Percentiles rank a stretch among this genome's conserved stretches.
Evolutionary conservation across 2,888 invertebrate genomes (phyloP).

Genomic region (Macaria notata): DNA sequence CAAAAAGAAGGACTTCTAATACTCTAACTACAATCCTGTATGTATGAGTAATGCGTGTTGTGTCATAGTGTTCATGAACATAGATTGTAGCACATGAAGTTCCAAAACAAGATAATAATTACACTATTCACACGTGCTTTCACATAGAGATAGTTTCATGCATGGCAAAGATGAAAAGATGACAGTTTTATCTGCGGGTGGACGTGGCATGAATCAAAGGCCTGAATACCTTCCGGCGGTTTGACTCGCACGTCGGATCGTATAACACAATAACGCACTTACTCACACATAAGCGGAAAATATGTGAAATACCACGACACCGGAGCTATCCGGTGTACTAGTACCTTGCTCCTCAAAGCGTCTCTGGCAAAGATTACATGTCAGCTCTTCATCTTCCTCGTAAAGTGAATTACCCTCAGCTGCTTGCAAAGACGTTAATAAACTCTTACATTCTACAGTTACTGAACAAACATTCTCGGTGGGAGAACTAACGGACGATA

Average conservation of each 20-base stretch:
- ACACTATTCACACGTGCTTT: constrained; percentile 57
- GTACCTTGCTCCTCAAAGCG: constrained; percentile 90
- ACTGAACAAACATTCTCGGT: constrained; percentile 34
- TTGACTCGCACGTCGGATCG: constrained; percentile 45
- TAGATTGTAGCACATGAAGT: constrained; percentile 51
- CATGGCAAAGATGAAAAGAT: constrained; percentile 56
- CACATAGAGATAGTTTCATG: constrained; percentile 55
- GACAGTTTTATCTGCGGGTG: constrained; percentile 45
- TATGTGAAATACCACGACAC: constrained; percentile 70
- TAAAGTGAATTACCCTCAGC: constrained; percentile 84
- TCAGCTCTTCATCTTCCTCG: constrained; percentile 85
- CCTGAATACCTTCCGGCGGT: constrained; percentile 49
- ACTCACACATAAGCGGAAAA: constrained; percentile 80
- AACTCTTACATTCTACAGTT: constrained; percentile 71
- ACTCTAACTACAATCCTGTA: constrained; percentile 68
- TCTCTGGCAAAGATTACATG: constrained; percentile 89
- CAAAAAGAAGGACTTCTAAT: constrained; percentile 55
- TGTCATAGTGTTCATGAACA: constrained; percentile 62
- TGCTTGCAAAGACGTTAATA: constrained; percentile 85
- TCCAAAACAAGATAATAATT: constrained; percentile 46
- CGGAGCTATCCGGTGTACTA: constrained; percentile 70
- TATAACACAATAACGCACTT: constrained; percentile 79
- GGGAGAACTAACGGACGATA: constrained; percentile 28
- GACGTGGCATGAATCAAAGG: constrained; percentile 45
- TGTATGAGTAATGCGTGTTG: constrained; percentile 81